phyloP scores from a whole-genome alignment of 2,888 invertebrate genomes.

The Pyrocoelia pectoralis region DNA sequence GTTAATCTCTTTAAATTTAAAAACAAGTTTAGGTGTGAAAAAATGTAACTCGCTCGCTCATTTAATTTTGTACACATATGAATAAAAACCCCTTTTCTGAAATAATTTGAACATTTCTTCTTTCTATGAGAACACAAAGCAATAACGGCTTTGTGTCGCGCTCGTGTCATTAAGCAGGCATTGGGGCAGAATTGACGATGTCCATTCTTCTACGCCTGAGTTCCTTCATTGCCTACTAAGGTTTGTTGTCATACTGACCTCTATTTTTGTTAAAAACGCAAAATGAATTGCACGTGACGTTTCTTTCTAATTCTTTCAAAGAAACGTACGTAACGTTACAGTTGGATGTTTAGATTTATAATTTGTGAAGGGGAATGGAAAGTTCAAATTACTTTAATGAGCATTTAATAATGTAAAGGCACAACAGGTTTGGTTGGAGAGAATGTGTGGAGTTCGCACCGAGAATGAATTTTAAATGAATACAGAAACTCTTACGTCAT shows the following conservation, averaged over 20 bases:
- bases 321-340: not conserved
- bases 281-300: not conserved
- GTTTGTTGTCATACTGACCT: slow-evolving; percentile 36
- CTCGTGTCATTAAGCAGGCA: slow-evolving; percentile 56
- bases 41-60: not conserved
- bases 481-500: slow-evolving; percentile 10
- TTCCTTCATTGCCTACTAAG: slow-evolving; percentile 29
- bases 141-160: slow-evolving; percentile 56
- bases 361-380: slow-evolving; percentile 31
- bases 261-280: slow-evolving; percentile 15
- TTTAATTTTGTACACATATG: not conserved
- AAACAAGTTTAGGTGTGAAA: not conserved
- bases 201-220: slow-evolving; percentile 55
- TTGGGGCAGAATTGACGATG: slow-evolving; percentile 55
- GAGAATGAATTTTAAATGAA: slow-evolving; percentile 29
- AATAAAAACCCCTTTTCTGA: slow-evolving; percentile 17
- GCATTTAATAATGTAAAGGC: slow-evolving; percentile 45
- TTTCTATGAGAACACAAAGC: slow-evolving; percentile 31
- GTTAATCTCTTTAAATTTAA: too few relatives aligned
- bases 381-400: slow-evolving; percentile 46
- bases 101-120: slow-evolving; percentile 30
- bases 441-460: slow-evolving; percentile 39
- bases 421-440: slow-evolving; percentile 41
- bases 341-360: slow-evolving; percentile 29
- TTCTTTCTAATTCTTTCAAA: not conserved